Conservation (phyloP, 2,797 vertebrate genomes). For the Brotula barbata region DNA sequence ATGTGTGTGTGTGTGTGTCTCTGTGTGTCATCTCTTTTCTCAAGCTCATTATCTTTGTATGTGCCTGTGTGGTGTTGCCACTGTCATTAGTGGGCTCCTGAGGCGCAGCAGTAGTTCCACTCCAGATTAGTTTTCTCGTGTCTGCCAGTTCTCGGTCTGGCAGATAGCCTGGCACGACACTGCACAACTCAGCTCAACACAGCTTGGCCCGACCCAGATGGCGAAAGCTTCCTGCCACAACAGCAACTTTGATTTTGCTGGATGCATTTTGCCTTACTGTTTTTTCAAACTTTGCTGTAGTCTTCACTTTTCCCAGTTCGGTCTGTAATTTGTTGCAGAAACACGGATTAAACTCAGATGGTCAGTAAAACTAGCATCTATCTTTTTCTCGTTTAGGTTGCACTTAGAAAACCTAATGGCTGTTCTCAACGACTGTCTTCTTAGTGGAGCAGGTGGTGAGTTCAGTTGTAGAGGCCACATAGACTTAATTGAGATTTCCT, state of each 20-base stretch:
- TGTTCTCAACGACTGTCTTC: constrained; percentile 14
- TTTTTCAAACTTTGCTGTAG: constrained; percentile 43
- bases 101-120: constrained; percentile 77
- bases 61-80: constrained; percentile 68
- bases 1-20: constrained; percentile 48
- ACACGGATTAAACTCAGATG: constrained; percentile 51
- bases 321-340: constrained; percentile 53
- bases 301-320: constrained; percentile 44
- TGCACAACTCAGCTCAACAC: constrained; percentile 72
- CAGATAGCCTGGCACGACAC: constrained; percentile 71
- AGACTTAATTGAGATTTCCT: background rate
- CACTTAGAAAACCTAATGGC: constrained; percentile 22
- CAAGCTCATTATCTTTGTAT: constrained; percentile 71
- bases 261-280: constrained; percentile 48
- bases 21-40: constrained; percentile 62
- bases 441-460: background rate
- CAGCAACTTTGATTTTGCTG: constrained; percentile 73
- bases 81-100: constrained; percentile 80
- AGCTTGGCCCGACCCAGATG: constrained; percentile 77
- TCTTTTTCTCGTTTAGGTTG: constrained; percentile 25
- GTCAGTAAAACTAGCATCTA: constrained; percentile 25
- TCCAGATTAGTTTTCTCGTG: constrained; percentile 78
- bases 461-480: constrained; percentile 2
- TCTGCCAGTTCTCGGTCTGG: constrained; percentile 81
- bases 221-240: constrained; percentile 71